Percentiles rank a stretch among this genome's conserved stretches.
phyloP scores from a whole-genome alignment of 2,888 invertebrate species.

The Ornithoptera alexandrae region DNA sequence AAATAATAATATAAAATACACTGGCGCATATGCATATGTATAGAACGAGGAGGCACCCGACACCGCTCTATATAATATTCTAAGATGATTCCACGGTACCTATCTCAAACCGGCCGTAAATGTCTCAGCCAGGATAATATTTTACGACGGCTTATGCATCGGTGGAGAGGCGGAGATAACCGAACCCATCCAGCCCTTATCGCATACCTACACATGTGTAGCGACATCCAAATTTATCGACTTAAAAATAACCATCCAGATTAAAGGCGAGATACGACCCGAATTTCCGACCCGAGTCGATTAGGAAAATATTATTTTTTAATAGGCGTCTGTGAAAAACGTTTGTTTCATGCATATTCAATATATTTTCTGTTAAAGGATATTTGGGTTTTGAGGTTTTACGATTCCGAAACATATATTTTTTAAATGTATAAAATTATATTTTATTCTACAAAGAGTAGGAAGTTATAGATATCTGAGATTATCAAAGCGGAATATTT shows the following conservation, averaged over 20 bases:
- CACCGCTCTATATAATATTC: constrained; percentile 43
- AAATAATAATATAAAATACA: not conserved
- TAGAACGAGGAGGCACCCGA: constrained; percentile 29
- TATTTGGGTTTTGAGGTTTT: not conserved
- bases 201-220: constrained; percentile 71
- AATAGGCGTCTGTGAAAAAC: constrained; percentile 38
- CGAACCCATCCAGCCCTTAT: constrained; percentile 52
- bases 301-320: constrained; percentile 60
- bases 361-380: constrained; percentile 1
- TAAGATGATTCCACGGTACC: constrained; percentile 68
- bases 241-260: constrained; percentile 74
- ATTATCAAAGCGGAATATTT: no score
- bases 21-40: constrained; percentile 10
- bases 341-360: constrained; percentile 25
- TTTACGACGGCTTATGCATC: constrained; percentile 66
- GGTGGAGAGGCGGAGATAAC: constrained; percentile 58
- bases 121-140: constrained; percentile 76
- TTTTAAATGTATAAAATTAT: no score
- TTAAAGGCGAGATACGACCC: constrained; percentile 67
- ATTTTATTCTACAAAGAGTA: no score
- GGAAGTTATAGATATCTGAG: no score
- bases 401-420: not conserved
- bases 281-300: constrained; percentile 43
- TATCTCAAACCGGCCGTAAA: constrained; percentile 71
- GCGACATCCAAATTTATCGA: constrained; percentile 77